Percentiles rank a stretch among this genome's conserved stretches.
Conservation (phyloP, 2,797 vertebrate species). For the Acanthurus lineatus region DNA sequence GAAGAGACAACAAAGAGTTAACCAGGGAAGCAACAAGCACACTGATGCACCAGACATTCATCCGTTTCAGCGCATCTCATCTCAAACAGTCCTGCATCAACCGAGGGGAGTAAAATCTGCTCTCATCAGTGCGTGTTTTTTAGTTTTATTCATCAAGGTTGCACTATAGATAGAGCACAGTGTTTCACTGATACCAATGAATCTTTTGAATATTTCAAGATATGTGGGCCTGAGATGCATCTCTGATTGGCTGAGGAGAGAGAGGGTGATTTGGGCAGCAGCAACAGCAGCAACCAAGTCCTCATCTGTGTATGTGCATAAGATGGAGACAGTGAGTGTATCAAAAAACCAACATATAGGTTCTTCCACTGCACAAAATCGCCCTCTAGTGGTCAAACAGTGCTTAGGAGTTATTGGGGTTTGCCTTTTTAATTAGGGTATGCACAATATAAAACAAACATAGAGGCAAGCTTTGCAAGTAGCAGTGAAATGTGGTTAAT, state of each 20-base stretch:
- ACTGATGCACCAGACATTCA: constrained; percentile 68
- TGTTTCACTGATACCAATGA: neutral
- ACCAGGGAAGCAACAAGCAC: constrained; percentile 41
- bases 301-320: constrained; percentile 35
- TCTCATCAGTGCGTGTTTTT: constrained; percentile 4
- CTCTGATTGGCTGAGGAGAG: constrained; percentile 65
- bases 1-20: constrained; percentile 39
- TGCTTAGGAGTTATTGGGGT: constrained; percentile 12
- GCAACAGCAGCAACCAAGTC: constrained; percentile 70
- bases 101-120: constrained; percentile 8
- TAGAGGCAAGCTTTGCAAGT: constrained; percentile 59
- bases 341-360: constrained; percentile 6
- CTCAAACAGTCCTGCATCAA: constrained; percentile 54
- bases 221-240: constrained; percentile 57
- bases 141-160: neutral
- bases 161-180: neutral
- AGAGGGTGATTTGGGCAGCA: constrained; percentile 73
- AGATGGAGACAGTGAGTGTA: constrained; percentile 49
- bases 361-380: constrained; percentile 50
- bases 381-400: constrained; percentile 69
- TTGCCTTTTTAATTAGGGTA: constrained; percentile 19
- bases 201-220: neutral
- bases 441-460: constrained; percentile 47
- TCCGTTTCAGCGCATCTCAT: constrained; percentile 60
- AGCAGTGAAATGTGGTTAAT: constrained; percentile 49